Evolutionary conservation across 1,140 invertebrate genomes (phyloP).

Genomic region (Drosophila asahinai): DNA sequence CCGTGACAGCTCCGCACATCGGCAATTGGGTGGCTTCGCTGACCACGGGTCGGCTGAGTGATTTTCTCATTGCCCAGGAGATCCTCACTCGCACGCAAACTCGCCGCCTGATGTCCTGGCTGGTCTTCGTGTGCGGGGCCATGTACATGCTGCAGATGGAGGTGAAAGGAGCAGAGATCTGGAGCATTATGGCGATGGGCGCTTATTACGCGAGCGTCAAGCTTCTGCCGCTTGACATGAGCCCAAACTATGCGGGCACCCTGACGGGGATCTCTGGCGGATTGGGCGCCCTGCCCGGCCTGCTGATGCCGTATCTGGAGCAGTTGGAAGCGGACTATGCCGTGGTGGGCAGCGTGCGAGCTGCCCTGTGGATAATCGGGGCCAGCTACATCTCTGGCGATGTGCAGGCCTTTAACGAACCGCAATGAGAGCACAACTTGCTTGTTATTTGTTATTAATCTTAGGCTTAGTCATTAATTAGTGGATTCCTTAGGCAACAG

Average conservation of each 20-base stretch:
- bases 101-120: constrained; percentile 86
- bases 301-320: constrained; percentile 53
- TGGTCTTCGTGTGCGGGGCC: constrained; percentile 87
- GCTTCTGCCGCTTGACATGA: constrained; percentile 92
- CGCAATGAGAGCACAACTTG: constrained; percentile 10
- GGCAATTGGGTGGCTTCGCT: constrained; percentile 63
- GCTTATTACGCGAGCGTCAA: constrained; percentile 89
- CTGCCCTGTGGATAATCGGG: constrained; percentile 57
- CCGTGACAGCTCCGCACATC: constrained; percentile 39
- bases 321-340: constrained; percentile 50
- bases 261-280: constrained; percentile 92
- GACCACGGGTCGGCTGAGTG: constrained; percentile 87
- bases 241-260: constrained; percentile 91
- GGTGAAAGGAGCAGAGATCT: constrained; percentile 1
- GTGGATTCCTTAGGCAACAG: constrained; percentile 50
- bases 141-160: constrained; percentile 85
- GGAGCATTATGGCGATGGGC: constrained; percentile 85
- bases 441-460: constrained; percentile 41
- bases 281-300: constrained; percentile 34
- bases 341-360: constrained; percentile 48
- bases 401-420: constrained; percentile 61
- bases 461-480: constrained; percentile 40
- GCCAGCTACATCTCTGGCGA: constrained; percentile 63
- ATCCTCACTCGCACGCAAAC: constrained; percentile 86
- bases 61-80: constrained; percentile 49